Percentiles rank a stretch among this genome's conserved stretches.
These are phyloP conservation scores for Acropternis orthonyx DNA, from an alignment of 2,797 vertebrate genomes.

Conservation along the genomic window DNA sequence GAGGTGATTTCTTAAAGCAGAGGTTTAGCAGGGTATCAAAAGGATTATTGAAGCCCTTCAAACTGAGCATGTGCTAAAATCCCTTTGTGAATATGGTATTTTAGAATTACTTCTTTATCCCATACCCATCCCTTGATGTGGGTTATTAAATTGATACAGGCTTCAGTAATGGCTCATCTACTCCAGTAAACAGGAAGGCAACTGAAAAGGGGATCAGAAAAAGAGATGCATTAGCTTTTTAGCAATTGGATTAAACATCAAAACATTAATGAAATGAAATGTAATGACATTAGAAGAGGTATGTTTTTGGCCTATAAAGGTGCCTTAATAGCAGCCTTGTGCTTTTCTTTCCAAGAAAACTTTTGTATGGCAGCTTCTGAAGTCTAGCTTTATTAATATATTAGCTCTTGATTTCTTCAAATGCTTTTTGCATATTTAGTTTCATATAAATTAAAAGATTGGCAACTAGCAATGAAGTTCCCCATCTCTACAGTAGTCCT, in stretches of 20 bases:
- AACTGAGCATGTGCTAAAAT: slow-evolving; percentile 24
- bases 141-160: neutral
- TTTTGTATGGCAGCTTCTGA: neutral
- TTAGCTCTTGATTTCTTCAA: neutral
- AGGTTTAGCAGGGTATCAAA: slow-evolving; percentile 20
- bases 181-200: neutral
- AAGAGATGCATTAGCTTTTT: neutral
- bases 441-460: neutral
- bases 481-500: neutral
- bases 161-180: neutral
- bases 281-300: neutral
- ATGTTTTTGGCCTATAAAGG: neutral
- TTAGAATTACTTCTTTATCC: neutral
- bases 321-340: neutral
- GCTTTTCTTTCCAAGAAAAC: neutral
- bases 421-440: neutral
- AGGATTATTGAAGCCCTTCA: slow-evolving; percentile 14
- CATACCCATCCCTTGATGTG: neutral
- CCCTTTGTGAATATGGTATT: neutral
- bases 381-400: neutral
- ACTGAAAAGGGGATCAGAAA: neutral
- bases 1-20: neutral
- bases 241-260: neutral
- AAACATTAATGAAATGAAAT: neutral
- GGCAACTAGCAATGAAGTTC: neutral